These are phyloP conservation scores for Diabrotica virgifera DNA, from an alignment of 1,140 invertebrate genomes.

Conservation along the genomic window DNA sequence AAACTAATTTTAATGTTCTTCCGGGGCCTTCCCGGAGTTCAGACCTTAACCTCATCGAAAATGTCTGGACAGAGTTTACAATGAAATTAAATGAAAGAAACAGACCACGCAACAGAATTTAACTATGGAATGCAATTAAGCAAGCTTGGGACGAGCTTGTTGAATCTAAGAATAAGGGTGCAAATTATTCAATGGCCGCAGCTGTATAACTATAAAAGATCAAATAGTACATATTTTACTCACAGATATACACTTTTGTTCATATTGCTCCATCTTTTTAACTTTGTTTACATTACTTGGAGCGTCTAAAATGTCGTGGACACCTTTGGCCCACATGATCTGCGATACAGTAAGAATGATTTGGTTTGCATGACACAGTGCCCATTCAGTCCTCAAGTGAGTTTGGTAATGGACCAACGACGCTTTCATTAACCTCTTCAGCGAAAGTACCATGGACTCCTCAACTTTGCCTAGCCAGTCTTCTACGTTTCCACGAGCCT, in stretches of 20 bases:
- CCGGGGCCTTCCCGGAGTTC: too few species aligned
- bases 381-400: slow-evolving; percentile 59
- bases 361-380: slow-evolving; percentile 55
- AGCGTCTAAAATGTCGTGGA: slow-evolving; percentile 69
- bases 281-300: slow-evolving; percentile 42
- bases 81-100: too few species aligned
- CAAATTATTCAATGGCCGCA: too few species aligned
- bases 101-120: too few species aligned
- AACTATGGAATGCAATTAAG: too few species aligned
- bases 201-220: not conserved
- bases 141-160: too few species aligned
- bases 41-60: too few species aligned
- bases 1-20: too few species aligned
- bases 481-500: slow-evolving; percentile 83
- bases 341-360: slow-evolving; percentile 79
- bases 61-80: too few species aligned
- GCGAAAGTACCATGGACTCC: slow-evolving; percentile 74
- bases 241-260: slow-evolving; percentile 61
- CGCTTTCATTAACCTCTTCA: slow-evolving; percentile 70
- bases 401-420: slow-evolving; percentile 63
- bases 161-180: too few species aligned
- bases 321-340: slow-evolving; percentile 78
- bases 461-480: slow-evolving; percentile 87
- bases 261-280: slow-evolving; percentile 63
- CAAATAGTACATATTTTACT: slow-evolving; percentile 8